A percentile compares a stretch with the other conserved stretches of the same genome.
Conservation (phyloP, 2,113 vertebrate species). For the Petaurus breviceps region DNA sequence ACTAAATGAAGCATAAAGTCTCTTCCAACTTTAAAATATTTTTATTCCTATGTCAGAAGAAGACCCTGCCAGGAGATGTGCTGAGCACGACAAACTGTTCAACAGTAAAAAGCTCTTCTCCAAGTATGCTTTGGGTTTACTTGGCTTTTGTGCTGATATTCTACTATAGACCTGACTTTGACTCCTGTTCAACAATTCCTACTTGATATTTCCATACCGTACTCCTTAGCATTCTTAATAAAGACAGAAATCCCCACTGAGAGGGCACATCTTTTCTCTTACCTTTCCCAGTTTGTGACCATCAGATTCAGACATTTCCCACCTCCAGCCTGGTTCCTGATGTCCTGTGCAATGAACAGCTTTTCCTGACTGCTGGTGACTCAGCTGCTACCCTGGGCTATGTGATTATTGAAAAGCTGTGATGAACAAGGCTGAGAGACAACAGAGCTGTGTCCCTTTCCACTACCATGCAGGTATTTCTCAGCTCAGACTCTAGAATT, state of each 20-base stretch:
- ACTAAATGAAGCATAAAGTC: too few species aligned
- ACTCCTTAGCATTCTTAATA: not conserved
- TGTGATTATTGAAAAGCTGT: not conserved
- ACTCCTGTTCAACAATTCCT: not conserved
- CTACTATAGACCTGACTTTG: not conserved
- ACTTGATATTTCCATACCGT: not conserved
- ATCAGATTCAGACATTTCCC: not conserved
- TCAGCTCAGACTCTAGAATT: not conserved
- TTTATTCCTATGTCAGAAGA: not conserved
- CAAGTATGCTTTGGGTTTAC: not conserved
- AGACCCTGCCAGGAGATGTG: not conserved
- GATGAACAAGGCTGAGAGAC: not conserved
- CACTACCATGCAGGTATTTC: not conserved
- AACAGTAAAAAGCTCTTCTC: not conserved
- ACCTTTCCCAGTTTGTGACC: not conserved
- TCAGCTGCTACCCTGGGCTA: not conserved
- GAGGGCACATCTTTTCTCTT: not conserved
- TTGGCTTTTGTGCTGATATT: not conserved
- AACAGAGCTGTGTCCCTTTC: not conserved
- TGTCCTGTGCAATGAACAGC: not conserved
- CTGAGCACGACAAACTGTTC: not conserved
- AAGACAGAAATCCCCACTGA: not conserved
- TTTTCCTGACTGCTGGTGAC: not conserved
- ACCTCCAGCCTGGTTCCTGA: not conserved
- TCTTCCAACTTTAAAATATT: not conserved